Base-by-base conservation (phyloP, 1,140 invertebrate genomes). In the Drosophila repleta region DNA sequence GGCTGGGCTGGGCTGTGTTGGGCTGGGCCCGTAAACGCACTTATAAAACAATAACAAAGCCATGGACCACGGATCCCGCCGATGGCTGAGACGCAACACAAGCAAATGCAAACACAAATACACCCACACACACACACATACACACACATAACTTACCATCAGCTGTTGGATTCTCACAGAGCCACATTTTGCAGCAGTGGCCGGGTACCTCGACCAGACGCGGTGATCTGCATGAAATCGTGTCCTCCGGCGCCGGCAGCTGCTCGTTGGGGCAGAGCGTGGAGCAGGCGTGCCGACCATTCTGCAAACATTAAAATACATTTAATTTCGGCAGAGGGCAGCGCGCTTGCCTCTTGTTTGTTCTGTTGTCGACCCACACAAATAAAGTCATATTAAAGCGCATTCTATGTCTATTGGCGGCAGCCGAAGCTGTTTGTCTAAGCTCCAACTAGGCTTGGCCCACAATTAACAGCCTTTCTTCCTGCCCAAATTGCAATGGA, bases 181-280 rank as follows among this genome's bases (percentile, higher is more conserved):
- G 94, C 95, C 95, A 96, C 90, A 96, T 94, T 61, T 94, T 92
- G 85, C 95, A 96, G 83, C 95, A 96, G 68, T 95, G 94, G 18
- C 94, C 94, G 7, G 93, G 93, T 15, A 96, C 93, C 57, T 94
- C 92, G n/a, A 95, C 93, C 26, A 96, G 92, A 32, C 93, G 92
- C 3, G 95, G 94, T 75, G 94, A 93, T 81, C 92, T 91, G 91
- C 95, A 95, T 39, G 92, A 92, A 76, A 84, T 87, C 62, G 91
- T 92, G 43, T 91, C 91, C 39, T 93, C 93, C 24, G 91, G 91
- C 5, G 95, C 95, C 15, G 93, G 93, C 45, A 95, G 93, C 79
- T 93, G 93, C 80, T 96, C 95, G 72, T 95, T 94, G 2, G 95
- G 95, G 80, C 95, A 96, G 29, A 95, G 85, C 3, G 94, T 94